Evolutionary conservation across 2,113 vertebrate genomes (phyloP).

Genomic region (Nipponia nippon): DNA sequence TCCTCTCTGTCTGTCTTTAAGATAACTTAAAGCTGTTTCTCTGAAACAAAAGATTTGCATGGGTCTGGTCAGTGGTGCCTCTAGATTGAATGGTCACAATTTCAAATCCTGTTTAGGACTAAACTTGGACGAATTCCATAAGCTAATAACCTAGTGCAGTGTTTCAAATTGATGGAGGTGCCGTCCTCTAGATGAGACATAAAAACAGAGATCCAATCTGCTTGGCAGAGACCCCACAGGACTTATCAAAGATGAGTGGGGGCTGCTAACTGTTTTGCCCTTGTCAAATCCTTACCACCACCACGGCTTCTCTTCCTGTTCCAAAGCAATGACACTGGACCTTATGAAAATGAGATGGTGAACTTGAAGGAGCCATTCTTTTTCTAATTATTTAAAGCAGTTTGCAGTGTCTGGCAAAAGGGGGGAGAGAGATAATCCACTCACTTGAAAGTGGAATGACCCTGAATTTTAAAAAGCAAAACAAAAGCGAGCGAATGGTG

Average conservation of each 20-base stretch:
- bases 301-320: background rate
- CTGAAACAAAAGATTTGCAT: background rate
- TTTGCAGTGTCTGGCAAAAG: constrained; percentile 27
- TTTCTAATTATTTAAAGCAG: constrained; percentile 65
- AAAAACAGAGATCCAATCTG: constrained; percentile 63
- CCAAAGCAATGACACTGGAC: constrained; percentile 40
- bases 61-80: constrained; percentile 16
- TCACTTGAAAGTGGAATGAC: constrained; percentile 57
- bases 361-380: constrained; percentile 46
- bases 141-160: constrained; percentile 55
- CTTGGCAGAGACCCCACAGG: constrained; percentile 68
- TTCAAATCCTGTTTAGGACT: constrained; percentile 58
- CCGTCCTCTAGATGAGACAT: constrained; percentile 62
- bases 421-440: constrained; percentile 35
- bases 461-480: constrained; percentile 67
- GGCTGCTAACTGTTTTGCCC: constrained; percentile 63
- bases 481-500: constrained; percentile 55
- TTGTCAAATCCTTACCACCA: constrained; percentile 64
- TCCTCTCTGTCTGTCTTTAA: background rate
- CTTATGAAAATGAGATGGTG: constrained; percentile 57
- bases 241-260: constrained; percentile 67
- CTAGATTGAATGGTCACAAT: constrained; percentile 21
- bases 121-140: constrained; percentile 60
- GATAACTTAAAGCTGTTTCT: background rate
- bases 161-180: constrained; percentile 65